Evolutionary conservation across 1,140 invertebrate species (phyloP), one percentile per base, ranked within the genome.

Genomic region (Stegodyphus dumicola): DNA sequence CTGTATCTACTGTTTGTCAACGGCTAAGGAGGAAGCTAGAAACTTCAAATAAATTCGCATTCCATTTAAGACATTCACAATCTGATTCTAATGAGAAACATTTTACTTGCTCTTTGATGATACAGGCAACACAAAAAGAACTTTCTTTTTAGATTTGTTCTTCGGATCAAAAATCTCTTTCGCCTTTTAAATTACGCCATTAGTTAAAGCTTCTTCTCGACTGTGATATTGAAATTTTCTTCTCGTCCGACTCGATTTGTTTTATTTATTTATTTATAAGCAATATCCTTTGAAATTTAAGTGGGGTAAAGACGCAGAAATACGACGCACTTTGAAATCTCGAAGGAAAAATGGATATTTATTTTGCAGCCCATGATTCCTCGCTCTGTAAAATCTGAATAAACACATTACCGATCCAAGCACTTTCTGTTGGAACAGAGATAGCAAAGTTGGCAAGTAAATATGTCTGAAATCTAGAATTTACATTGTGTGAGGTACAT

Each of bases 261-360:
- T 64, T 76, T 51, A 64, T 76, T 76, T 76, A 64, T 73, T 52
- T 76, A 33, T 76, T 76, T 76, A 76, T 76, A 76, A 76, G 54
- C 54, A 76, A 76, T 76, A 76, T 76, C 74, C 74, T 76, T 76
- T 76, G 74, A 76, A 76, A 76, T 76, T 64, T 49, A 76, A 76
- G 74, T 64, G 74, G 13, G 74, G 54, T 60, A 77, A 65, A 64
- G 75, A 65, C 18, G n/a, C 48, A 66, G 64, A 77, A 66, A 66
- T 66, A 52, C 64, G 64, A 77, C n/a, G 52, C 53, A 56, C 15
- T 75, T 75, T 33, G 73, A 18, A 18, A 75, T 11, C 53, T n/a
- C 73, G 66, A 52, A 66, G 64, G 76, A 77, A 77, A 77, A 77
- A 77, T 77, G 33, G 64, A 77, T 77, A 77, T 77, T 77, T 77